Evolutionary conservation across 2,797 vertebrate species (phyloP).

Genomic region (Cossypha dichroa): DNA sequence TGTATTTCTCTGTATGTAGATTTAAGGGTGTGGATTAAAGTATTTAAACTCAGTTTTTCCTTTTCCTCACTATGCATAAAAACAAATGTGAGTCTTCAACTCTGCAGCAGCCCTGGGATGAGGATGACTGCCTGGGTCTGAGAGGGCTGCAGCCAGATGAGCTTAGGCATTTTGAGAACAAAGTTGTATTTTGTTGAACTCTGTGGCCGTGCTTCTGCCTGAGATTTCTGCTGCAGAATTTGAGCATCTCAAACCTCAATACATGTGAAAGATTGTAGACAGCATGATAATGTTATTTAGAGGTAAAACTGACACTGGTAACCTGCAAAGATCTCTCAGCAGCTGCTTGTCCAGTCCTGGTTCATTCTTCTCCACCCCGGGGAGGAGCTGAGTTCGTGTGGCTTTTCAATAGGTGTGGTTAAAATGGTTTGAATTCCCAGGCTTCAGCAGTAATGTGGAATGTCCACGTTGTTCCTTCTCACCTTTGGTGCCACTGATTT

Average conservation of each 20-base stretch:
- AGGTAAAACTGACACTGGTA: not conserved
- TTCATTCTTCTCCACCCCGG: not conserved
- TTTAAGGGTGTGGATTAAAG: slow-evolving; percentile 42
- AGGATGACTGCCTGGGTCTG: not conserved
- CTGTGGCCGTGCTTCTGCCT: accelerated
- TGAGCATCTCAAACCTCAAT: not conserved
- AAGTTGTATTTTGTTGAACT: not conserved
- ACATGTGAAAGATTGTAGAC: not conserved
- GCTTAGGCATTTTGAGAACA: not conserved
- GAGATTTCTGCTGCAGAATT: not conserved
- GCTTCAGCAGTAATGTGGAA: accelerated
- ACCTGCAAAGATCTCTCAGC: not conserved
- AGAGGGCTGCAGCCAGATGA: not conserved
- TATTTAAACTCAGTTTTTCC: slow-evolving; percentile 2
- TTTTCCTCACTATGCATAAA: not conserved
- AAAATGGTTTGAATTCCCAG: not conserved
- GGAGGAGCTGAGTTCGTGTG: not conserved
- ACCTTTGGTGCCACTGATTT: not conserved
- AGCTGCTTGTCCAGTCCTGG: not conserved
- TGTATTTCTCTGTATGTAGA: slow-evolving; percentile 29
- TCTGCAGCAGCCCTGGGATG: not conserved
- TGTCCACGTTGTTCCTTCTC: not conserved
- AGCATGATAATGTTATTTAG: not conserved
- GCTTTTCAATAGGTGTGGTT: not conserved
- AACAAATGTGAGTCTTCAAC: not conserved